Base-by-base conservation (phyloP, 2,888 invertebrate genomes). In the Hoplodrina blanda region DNA sequence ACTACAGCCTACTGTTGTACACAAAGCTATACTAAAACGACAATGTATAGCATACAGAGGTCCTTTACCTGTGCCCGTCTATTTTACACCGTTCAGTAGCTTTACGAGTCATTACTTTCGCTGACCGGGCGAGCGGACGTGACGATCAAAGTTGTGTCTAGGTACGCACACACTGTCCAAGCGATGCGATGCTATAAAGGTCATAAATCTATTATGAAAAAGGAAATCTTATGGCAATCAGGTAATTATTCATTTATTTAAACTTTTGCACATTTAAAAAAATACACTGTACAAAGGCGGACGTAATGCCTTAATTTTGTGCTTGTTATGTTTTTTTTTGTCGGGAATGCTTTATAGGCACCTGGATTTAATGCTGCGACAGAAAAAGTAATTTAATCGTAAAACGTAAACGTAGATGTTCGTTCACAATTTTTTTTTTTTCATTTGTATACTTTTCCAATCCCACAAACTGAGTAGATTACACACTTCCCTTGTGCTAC, bases 21-120 rank as follows among this genome's bases (percentile, higher is more conserved):
- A 59, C 61, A 57, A 79, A 67, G 55, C 68, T 68, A 68, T 62
- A 79, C 57, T 55, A 60, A 59, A 54, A 65, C 49, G 15, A 33
- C 50, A 17, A 37, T 56, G 52, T 30, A 44, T 69, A 76, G 77
- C 69, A 69, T 57, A 73, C 76, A 68, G 66, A 79, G 88, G 87
- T 85, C 87, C 81, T 89, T 89, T 89, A 90, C 91, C 90, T 88
- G 88, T 73, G 79, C 72, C 59, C 82, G 85, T 88, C 88, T 86
- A 88, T 91, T 93, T 91, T 92, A 89, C 90, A 91, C 91, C 90
- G 91, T 85, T 90, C 92, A 90, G 90, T 90, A 89, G 90, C 90
- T 94, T 95, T 94, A 94, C 92, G 94, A 94, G 89, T 92, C 91
- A 93, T 93, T 94, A 93, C 91, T 91, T 93, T 91, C 90, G 92